Conservation (phyloP, 2,797 vertebrate species). For the Artibeus jamaicensis region DNA sequence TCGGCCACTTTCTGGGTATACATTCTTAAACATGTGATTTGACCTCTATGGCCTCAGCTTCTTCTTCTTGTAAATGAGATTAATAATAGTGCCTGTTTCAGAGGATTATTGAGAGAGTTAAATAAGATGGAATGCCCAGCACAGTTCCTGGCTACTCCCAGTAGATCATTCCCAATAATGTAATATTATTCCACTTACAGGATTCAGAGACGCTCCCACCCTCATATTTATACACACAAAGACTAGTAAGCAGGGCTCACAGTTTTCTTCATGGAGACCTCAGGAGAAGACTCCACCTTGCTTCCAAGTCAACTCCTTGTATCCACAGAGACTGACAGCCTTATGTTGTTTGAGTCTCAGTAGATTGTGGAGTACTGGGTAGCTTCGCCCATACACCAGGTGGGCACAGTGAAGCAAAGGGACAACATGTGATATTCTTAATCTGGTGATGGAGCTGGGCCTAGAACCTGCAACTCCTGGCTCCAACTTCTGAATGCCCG, state of each 20-base stretch:
- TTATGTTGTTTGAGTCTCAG: not conserved
- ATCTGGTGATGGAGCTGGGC: not conserved
- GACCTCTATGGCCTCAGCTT: not conserved
- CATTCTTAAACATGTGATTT: not conserved
- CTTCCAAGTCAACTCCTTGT: not conserved
- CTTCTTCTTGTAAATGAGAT: conserved; percentile 9
- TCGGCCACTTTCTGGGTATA: not conserved
- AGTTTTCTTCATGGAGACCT: not conserved
- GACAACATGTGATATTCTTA: not conserved
- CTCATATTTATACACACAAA: not conserved
- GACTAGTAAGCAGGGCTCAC: not conserved
- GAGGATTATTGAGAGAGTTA: not conserved
- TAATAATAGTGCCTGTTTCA: not conserved
- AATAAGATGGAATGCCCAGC: not conserved
- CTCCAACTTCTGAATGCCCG: not conserved
- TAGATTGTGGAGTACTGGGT: not conserved
- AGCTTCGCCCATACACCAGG: not conserved
- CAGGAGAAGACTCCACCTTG: not conserved
- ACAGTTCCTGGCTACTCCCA: not conserved
- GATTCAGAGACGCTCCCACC: not conserved
- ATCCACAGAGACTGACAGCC: not conserved
- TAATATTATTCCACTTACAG: not conserved
- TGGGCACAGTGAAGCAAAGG: not conserved
- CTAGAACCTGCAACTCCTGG: not conserved
- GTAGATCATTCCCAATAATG: not conserved